These are phyloP conservation scores for Cuniculus paca DNA, from an alignment of 2,797 vertebrate species.

Conservation along the genomic window DNA sequence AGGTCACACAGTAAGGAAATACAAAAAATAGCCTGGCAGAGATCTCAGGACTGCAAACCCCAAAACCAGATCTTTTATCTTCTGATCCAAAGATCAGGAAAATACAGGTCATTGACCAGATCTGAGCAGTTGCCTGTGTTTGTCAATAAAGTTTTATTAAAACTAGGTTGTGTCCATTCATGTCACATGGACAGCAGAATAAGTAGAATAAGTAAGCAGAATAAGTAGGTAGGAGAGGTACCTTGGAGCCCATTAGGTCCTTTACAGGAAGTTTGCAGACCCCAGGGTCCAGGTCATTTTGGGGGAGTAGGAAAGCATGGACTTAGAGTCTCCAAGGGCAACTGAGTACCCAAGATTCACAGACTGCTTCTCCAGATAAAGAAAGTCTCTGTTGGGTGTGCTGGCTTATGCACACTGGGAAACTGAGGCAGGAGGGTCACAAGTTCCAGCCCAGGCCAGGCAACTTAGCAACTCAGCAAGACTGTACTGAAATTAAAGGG, in stretches of 20 bases:
- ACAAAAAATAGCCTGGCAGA: neutral
- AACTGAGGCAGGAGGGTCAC: neutral
- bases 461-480: neutral
- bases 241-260: neutral
- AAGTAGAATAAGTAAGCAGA: neutral
- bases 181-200: neutral
- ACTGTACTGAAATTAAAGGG: neutral
- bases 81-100: neutral
- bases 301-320: fast-evolving
- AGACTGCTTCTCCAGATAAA: neutral
- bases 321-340: neutral
- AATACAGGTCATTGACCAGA: neutral
- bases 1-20: neutral
- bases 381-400: neutral
- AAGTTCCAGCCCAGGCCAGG: neutral
- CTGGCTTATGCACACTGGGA: neutral
- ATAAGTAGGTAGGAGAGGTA: neutral
- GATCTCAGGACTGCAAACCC: neutral
- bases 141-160: constrained; percentile 67
- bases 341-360: neutral
- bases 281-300: neutral
- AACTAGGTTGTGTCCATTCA: neutral
- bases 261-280: neutral
- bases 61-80: neutral
- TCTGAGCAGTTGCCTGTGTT: neutral